Conservation (phyloP, 2,888 invertebrate species). For the Philereme vetulata region DNA sequence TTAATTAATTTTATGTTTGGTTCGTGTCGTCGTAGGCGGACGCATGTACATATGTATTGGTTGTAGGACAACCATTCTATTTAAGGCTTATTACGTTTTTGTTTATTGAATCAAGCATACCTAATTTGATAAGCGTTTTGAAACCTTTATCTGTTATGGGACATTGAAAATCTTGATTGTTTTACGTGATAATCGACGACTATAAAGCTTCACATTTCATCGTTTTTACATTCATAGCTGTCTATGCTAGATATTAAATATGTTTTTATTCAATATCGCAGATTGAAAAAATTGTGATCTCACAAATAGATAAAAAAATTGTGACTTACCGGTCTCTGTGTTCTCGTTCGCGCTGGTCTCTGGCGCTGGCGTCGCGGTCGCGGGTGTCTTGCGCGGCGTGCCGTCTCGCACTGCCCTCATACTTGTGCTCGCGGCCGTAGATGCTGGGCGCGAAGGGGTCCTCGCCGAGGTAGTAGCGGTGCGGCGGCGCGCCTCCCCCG, state of each 20-base stretch:
- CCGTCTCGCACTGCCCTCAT: slow-evolving; percentile 86
- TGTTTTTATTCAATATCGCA: no score
- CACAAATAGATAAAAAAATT: not conserved
- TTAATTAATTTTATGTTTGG: slow-evolving; percentile 66
- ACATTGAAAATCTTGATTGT: slow-evolving; percentile 12
- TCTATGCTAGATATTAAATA: no score
- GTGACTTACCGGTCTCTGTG: slow-evolving; percentile 74
- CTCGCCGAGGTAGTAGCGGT: slow-evolving; percentile 93
- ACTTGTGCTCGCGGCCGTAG: slow-evolving; percentile 93
- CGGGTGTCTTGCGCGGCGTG: slow-evolving; percentile 70
- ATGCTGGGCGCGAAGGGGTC: slow-evolving; percentile 93
- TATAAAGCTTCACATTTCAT: no score
- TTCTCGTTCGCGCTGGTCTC: slow-evolving; percentile 65
- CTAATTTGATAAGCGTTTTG: slow-evolving; percentile 30
- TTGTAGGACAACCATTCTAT: slow-evolving; percentile 70
- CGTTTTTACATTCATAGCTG: no score
- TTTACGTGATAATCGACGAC: not conserved
- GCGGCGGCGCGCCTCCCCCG: slow-evolving; percentile 82
- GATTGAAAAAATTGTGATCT: no score
- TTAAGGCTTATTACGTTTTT: slow-evolving; percentile 60
- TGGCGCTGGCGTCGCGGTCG: slow-evolving; percentile 50
- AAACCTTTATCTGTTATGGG: slow-evolving; percentile 26
- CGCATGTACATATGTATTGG: slow-evolving; percentile 52
- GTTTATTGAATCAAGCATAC: slow-evolving; percentile 50
- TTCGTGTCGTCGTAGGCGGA: slow-evolving; percentile 61